Percentiles rank a stretch among this genome's conserved stretches.
Conservation (phyloP, 1,140 invertebrate genomes). For the Patella vulgata region DNA sequence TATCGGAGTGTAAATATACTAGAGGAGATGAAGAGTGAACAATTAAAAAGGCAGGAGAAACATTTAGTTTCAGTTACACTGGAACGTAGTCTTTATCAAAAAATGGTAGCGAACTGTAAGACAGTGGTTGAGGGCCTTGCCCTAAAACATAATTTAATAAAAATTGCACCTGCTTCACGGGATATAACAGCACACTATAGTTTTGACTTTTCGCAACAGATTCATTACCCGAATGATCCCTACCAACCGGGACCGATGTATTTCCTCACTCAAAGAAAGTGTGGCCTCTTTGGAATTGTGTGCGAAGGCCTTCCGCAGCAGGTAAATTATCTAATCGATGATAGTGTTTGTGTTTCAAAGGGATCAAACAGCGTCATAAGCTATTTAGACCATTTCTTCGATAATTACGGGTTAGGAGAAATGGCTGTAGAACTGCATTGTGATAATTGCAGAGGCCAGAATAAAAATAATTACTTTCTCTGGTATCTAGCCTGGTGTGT, state of each 20-base stretch:
- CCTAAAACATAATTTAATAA: background rate
- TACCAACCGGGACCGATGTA: conserved; percentile 37
- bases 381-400: conserved; percentile 33
- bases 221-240: conserved; percentile 32
- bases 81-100: conserved; percentile 26
- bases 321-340: conserved; percentile 33
- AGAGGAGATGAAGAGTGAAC: too few relatives aligned
- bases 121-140: background rate
- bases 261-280: conserved; percentile 36
- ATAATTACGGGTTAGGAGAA: conserved; percentile 33
- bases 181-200: conserved; percentile 34
- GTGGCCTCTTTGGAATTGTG: conserved; percentile 36
- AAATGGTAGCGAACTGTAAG: conserved; percentile 9
- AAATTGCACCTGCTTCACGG: background rate
- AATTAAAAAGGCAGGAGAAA: too few relatives aligned
- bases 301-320: conserved; percentile 30
- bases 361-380: conserved; percentile 37
- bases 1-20: too few relatives aligned
- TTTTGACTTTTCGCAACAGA: conserved; percentile 45
- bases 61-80: too few relatives aligned
- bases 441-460: conserved; percentile 42
- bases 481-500: conserved; percentile 42
- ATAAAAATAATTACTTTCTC: conserved; percentile 38
- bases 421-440: conserved; percentile 21
- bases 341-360: conserved; percentile 17